Conservation (phyloP, 2,797 vertebrate species). For the Strix occidentalis region DNA sequence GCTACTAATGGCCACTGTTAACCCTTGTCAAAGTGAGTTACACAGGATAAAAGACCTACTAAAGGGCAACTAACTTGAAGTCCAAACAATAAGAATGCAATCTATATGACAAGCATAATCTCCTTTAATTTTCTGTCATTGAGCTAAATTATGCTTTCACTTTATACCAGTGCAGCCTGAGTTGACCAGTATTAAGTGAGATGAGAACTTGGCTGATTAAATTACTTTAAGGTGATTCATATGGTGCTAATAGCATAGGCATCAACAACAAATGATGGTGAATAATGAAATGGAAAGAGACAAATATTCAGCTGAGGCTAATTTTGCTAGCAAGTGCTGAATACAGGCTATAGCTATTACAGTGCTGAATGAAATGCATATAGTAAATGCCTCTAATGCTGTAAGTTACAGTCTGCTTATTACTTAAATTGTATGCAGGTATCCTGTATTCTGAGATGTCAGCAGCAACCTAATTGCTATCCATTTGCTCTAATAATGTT, state of each 20-base stretch:
- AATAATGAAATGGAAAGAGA: constrained; percentile 11
- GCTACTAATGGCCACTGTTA: neutral
- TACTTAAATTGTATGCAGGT: neutral
- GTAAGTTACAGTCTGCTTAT: neutral
- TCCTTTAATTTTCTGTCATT: neutral
- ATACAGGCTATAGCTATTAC: neutral
- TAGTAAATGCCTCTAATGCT: neutral
- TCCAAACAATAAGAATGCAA: neutral
- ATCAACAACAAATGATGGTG: neutral
- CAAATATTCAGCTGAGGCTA: neutral
- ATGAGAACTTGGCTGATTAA: neutral
- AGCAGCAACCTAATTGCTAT: neutral
- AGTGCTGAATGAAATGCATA: neutral
- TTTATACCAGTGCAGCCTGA: neutral
- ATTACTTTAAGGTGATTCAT: neutral
- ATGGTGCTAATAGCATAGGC: neutral
- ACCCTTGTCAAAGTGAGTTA: neutral
- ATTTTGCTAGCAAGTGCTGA: neutral
- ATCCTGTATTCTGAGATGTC: neutral
- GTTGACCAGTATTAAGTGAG: neutral
- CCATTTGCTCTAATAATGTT: neutral
- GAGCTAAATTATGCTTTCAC: neutral
- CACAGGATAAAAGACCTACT: neutral
- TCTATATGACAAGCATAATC: neutral
- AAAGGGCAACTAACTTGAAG: neutral